A percentile compares a stretch with the other conserved stretches of the same genome.
phyloP scores from a whole-genome alignment of 1,140 invertebrate genomes.

The Ceratoteleas bidentatus region DNA sequence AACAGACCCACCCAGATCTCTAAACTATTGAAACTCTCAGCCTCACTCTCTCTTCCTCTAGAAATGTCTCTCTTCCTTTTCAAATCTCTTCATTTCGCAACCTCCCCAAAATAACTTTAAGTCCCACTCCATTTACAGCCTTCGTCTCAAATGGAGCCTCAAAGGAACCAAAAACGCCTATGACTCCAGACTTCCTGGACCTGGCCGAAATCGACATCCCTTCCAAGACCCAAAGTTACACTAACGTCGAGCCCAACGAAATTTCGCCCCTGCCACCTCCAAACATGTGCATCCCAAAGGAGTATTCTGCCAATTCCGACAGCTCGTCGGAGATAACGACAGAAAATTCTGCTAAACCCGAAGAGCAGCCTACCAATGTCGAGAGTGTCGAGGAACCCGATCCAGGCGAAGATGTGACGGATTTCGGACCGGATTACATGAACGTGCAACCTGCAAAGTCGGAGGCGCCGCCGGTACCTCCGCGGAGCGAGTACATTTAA shows the following conservation, averaged over 20 bases:
- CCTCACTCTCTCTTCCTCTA: no score
- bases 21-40: no score
- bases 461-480: constrained; percentile 74
- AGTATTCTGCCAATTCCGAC: no score
- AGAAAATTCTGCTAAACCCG: background rate
- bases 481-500: constrained; percentile 68
- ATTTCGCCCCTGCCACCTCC: constrained; percentile 62
- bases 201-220: constrained; percentile 53
- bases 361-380: no score
- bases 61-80: background rate
- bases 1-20: no score
- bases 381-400: background rate
- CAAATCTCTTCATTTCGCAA: no score
- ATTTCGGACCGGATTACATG: constrained; percentile 72
- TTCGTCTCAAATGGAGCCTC: no score
- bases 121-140: constrained; percentile 58
- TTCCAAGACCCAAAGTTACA: constrained; percentile 65
- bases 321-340: no score
- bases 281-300: background rate
- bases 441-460: constrained; percentile 69
- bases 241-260: constrained; percentile 60
- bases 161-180: constrained; percentile 74
- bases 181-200: constrained; percentile 66
- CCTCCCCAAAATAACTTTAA: no score
- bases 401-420: constrained; percentile 21